Evolutionary conservation across 2,888 invertebrate genomes (phyloP).

Genomic region (Atrina japonica): DNA sequence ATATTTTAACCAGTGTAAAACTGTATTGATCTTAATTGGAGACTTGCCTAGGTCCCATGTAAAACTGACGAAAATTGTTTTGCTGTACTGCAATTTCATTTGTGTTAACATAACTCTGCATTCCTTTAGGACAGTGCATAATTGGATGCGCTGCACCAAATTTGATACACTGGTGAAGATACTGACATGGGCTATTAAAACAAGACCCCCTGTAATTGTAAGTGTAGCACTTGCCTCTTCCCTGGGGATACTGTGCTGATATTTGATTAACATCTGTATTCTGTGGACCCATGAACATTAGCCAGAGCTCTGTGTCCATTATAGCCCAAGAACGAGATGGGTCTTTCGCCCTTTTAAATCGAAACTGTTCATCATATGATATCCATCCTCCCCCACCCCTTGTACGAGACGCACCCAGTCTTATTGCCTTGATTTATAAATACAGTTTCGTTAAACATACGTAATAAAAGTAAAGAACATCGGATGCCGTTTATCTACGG

Average conservation of each 20-base stretch:
- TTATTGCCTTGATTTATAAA: conserved; percentile 14
- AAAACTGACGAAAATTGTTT: no score
- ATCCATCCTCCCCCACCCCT: conserved; percentile 18
- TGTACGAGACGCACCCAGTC: conserved; percentile 1
- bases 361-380: conserved; percentile 32
- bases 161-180: neutral
- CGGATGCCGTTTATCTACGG: no score
- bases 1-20: no score
- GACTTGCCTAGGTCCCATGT: no score
- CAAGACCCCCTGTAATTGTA: conserved; percentile 8
- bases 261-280: neutral
- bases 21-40: no score
- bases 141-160: neutral
- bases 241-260: neutral
- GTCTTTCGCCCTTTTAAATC: conserved; percentile 12
- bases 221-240: neutral
- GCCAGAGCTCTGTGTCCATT: conserved; percentile 9
- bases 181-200: neutral
- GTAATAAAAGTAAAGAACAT: no score
- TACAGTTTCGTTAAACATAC: conserved; percentile 6
- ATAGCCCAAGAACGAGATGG: conserved; percentile 19
- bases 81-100: no score
- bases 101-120: no score
- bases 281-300: neutral
- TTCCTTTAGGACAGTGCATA: neutral